Percentiles rank a stretch among this genome's conserved stretches.
phyloP scores from a whole-genome alignment of 2,888 invertebrate species.

The Mythimna lalbum region DNA sequence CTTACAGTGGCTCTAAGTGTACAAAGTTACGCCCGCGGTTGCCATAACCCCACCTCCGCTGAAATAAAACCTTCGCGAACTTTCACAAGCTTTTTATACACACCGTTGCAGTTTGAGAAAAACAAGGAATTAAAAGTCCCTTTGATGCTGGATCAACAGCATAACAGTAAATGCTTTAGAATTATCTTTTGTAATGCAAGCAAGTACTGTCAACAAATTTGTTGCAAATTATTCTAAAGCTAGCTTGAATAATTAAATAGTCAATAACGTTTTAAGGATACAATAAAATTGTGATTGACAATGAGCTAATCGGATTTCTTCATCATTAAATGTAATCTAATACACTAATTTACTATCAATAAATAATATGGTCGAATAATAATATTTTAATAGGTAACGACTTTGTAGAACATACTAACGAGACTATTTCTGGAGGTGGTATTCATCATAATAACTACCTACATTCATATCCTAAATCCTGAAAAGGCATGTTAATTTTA shows the following conservation, averaged over 20 bases:
- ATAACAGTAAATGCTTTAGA: constrained; percentile 22
- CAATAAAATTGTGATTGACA: background rate
- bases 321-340: background rate
- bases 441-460: constrained; percentile 44
- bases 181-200: constrained; percentile 11
- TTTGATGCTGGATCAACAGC: constrained; percentile 64
- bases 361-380: background rate
- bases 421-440: constrained; percentile 8
- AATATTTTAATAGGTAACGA: background rate
- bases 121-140: constrained; percentile 74
- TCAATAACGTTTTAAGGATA: background rate
- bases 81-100: constrained; percentile 76
- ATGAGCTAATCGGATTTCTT: background rate
- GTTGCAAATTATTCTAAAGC: constrained; percentile 11
- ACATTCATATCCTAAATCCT: constrained; percentile 47
- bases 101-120: constrained; percentile 75
- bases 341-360: background rate
- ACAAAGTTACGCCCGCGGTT: constrained; percentile 79
- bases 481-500: constrained; percentile 69
- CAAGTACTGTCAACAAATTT: background rate
- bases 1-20: constrained; percentile 79
- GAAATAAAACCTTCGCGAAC: constrained; percentile 79
- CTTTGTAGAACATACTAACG: constrained; percentile 1
- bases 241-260: background rate
- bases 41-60: constrained; percentile 72